Conservation (phyloP, 2,113 vertebrate species). For the Orientallactaga bullata region DNA sequence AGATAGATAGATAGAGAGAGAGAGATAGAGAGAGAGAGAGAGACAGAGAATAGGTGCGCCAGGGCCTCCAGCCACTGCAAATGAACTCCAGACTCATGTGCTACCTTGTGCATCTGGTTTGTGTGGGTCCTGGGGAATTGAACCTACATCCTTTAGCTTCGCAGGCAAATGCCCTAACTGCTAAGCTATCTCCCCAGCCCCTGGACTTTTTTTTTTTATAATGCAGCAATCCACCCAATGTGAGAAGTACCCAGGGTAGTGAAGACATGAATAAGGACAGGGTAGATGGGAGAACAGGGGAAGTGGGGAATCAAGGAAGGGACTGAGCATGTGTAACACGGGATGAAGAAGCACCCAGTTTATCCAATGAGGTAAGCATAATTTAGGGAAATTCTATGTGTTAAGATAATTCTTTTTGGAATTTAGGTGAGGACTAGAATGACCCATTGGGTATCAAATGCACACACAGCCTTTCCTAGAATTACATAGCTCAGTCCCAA, state of each 20-base stretch:
- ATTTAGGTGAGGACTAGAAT: not conserved
- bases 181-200: no score
- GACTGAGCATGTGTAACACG: not conserved
- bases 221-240: not conserved
- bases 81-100: no score
- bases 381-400: not conserved
- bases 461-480: not conserved
- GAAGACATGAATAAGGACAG: fast-evolving
- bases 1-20: no score
- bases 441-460: not conserved
- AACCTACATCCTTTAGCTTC: no score
- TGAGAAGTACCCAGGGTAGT: not conserved
- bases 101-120: no score
- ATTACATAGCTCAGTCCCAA: not conserved
- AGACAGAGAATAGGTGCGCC: no score
- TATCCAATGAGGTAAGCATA: not conserved
- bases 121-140: no score
- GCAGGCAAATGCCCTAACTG: no score
- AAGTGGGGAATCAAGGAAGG: not conserved
- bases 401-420: not conserved
- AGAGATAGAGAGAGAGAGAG: no score
- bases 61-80: no score
- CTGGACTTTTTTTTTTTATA: not conserved
- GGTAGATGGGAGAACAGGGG: not conserved
- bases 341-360: not conserved